These are phyloP conservation scores for Charaxes varanes DNA, from an alignment of 1,140 invertebrate species.

Conservation along the genomic window DNA sequence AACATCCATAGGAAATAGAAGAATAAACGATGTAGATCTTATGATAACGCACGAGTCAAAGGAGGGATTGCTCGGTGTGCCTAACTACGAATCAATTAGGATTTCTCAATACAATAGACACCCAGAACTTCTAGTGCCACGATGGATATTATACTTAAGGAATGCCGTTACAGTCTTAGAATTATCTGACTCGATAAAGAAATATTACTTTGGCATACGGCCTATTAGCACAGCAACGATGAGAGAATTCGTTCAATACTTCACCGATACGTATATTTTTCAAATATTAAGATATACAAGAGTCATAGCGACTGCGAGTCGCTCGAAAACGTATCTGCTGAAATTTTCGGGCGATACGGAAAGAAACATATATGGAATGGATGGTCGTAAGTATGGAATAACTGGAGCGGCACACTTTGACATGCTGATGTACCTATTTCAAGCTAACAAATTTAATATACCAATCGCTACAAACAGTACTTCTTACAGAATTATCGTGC, in stretches of 20 bases:
- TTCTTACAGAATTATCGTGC: conserved; percentile 47
- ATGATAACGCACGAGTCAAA: too few relatives aligned
- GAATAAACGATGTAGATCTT: conserved; percentile 70
- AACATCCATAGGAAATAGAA: not conserved
- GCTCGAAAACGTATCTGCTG: conserved; percentile 31
- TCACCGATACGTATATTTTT: conserved; percentile 26
- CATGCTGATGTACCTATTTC: conserved; percentile 49
- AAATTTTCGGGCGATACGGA: conserved; percentile 33
- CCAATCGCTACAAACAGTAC: conserved; percentile 26
- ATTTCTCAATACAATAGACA: conserved; percentile 34
- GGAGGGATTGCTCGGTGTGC: conserved; percentile 77
- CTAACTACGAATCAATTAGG: conserved; percentile 67
- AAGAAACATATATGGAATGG: conserved; percentile 30
- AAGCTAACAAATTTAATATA: conserved; percentile 27
- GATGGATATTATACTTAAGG: conserved; percentile 26
- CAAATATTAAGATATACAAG: not conserved
- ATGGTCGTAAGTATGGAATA: conserved; percentile 24
- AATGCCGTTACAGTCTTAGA: conserved; percentile 26
- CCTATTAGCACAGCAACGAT: conserved; percentile 26
- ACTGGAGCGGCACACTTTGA: conserved; percentile 41
- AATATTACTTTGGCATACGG: conserved; percentile 67
- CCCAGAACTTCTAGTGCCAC: conserved; percentile 33
- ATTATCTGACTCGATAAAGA: conserved; percentile 46
- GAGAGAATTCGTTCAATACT: conserved; percentile 43
- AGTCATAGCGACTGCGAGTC: not conserved